These are phyloP conservation scores for Teinopalpus imperialis DNA, from an alignment of 2,888 invertebrate species.

Conservation along the genomic window DNA sequence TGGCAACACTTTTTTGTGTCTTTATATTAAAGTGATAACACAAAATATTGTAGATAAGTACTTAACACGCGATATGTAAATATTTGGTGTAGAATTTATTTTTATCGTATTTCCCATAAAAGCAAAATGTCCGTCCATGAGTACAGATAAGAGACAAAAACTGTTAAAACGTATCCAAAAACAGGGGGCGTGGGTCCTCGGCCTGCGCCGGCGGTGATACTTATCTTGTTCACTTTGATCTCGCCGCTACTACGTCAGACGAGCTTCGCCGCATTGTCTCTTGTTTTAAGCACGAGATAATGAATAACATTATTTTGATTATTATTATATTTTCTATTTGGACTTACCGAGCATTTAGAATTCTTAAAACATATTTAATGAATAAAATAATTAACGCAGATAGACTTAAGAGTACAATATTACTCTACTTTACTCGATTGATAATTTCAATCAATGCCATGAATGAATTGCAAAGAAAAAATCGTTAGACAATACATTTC, in stretches of 20 bases:
- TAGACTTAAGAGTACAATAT: too few relatives aligned
- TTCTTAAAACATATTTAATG: neutral
- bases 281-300: conserved; percentile 32
- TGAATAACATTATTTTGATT: conserved; percentile 26
- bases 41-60: conserved; percentile 2
- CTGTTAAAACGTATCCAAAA: conserved; percentile 67
- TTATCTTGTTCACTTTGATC: conserved; percentile 67
- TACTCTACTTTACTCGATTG: too few relatives aligned
- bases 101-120: conserved; percentile 41
- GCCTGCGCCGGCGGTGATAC: conserved; percentile 57
- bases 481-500: too few relatives aligned
- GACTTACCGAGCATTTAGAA: neutral
- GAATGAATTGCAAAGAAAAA: too few relatives aligned
- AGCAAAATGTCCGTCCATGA: conserved; percentile 43
- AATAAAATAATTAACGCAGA: conserved; percentile 3
- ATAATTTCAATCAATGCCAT: too few relatives aligned
- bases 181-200: conserved; percentile 55
- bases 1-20: neutral
- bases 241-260: conserved; percentile 50
- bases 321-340: conserved; percentile 12
- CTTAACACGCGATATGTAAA: conserved; percentile 24
- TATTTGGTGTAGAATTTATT: conserved; percentile 26
- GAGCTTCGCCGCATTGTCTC: conserved; percentile 51
- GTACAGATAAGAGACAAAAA: conserved; percentile 50
- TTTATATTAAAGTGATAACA: conserved; percentile 10